Base-by-base conservation (phyloP, 2,888 invertebrate genomes). In the Heliconius aoede region DNA sequence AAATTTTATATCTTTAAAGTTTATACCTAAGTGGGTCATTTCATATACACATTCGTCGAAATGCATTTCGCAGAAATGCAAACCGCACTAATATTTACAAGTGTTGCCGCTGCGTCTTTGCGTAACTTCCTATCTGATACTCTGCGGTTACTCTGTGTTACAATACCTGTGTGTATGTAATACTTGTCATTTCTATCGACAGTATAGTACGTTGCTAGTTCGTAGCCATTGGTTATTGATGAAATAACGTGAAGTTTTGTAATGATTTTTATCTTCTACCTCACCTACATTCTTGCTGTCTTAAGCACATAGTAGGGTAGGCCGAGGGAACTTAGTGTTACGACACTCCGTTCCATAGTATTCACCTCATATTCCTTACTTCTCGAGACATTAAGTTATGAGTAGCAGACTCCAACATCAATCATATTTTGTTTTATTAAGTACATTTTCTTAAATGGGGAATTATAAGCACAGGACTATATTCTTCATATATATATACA, bases 71-170 rank as follows among this genome's bases (percentile, higher is more conserved):
- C 60, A 69, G 74, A 78, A 79, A 80, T 84, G 86, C 81, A 84
- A 83, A 86, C 85, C 82, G 82, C 84, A 85, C 82, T 82, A 84
- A 85, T 87, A 86, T 85, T 88, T 84, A 84, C 88, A 86, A 82
- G 82, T 87, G 46, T 55, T n/a, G 55, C 55, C n/a, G 85, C 87
- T 86, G 84, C 83, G 82, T 78, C 73, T 84, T 89, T 88, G 82
- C 85, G 84, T 86, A 87, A 88, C 83, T 85, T 86, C 85, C 85
- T 83, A 79, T 74, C 80, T 74, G 80, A 71, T 78, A 75, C 51
- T 62, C 71, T 61, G 78, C 65, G 74, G 72, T 78, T 61, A 60
- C 40, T 55, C 64, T 62, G 68, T 64, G 28, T 62, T 71, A 75
- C 75, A 69, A 69, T 69, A 26, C 36, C 26, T 13, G 24, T 18